Base-by-base conservation (phyloP, 64 coral and sea anemone species). In the Cladopsammia gracilis region DNA sequence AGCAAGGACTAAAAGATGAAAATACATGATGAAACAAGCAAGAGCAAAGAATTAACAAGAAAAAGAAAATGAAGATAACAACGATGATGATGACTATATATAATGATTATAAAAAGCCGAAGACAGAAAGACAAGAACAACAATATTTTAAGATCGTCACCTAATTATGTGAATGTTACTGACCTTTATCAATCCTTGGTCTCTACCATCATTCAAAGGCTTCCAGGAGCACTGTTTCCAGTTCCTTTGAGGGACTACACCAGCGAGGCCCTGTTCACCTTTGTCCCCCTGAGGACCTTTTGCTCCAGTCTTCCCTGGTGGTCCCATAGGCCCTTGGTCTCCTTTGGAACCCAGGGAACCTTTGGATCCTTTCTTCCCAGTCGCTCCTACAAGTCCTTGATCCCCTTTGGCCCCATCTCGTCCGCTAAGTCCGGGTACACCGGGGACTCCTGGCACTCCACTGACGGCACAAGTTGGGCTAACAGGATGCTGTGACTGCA, bases 181-280 rank as follows among this genome's bases (percentile, higher is more conserved):
- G 2, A 83, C 79, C 79, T 64, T 83, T 34, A 83, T 83, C 25
- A 83, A 24, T 8, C 79, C 79, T 22, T 62, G 22, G 8, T 83
- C 79, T 58, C 58, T 83, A 12, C 13, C 25, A 22, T 83, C 79
- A 16, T 83, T 43, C 24, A 83, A 18, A 18, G 4, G 0, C 44
- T 83, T 83, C 79, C 79, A 83, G 4, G 58, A 6, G 13, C 58
- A 83, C n/a, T 83, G 57, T 83, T 83, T 83, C 79, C 79, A 83
- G 79, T 57, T 77, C 8, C 50, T 77, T 25, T 43, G 58, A 47
- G 79, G 62, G 14, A 61, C 58, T 10, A 57, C 75, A 0, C 20
- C 75, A 19, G 79, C 8, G 0, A 5, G 25, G 7, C 58, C 79
- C 14, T 83, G 12, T 19, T 61, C 25, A 9, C 79, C 79, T 10